Evolutionary conservation across 1,140 invertebrate genomes (phyloP), one percentile per base, ranked within the genome.

Genomic region (Lordiphosa mommai): DNA sequence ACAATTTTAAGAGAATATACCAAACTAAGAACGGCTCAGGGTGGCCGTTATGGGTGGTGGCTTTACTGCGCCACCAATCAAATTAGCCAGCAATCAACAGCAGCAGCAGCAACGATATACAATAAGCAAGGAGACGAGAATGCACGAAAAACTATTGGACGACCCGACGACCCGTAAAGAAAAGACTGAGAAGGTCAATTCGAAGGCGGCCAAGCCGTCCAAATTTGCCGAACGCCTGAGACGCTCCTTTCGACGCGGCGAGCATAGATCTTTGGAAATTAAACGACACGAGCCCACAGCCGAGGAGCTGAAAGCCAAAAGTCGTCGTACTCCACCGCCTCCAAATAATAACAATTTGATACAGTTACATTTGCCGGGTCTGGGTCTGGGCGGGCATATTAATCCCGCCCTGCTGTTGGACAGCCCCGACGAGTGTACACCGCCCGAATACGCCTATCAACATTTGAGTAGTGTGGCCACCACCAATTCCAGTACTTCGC

Each of bases 21-120:
- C 7, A 34, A 29, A 12, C 33, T 4, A 36, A 34, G 8, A 20
- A 61, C 37, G 59, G 29, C 51, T 56, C 37, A 52, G 43, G 56
- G 60, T 23, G 59, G 61, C 52, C 80, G 86, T 86, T 80, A 88
- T 88, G 86, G 86, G 86, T 74, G 86, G 82, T 60, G 77, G 86
- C 63, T 86, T 88, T 74, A 61, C 77, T 48, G 82, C 73, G 49
- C 74, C 67, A 57, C 77, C 80, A 64, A 72, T 80, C 44, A 73
- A 57, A 61, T 51, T 70, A 65, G 65, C 76, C 76, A 80, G 58
- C 58, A 61, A 52, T 43, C 65, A 68, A 30, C 44, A 52, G 12
- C 27, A n/a, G 14, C 9, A 36, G 4, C 27, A n/a, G 14, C 9
- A 36, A 2, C 12, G 12, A 37, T 37, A 14, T 37, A 7, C 36